phyloP scores from a whole-genome alignment of 2,888 invertebrate genomes.

The Pristionchus entomophagus region DNA sequence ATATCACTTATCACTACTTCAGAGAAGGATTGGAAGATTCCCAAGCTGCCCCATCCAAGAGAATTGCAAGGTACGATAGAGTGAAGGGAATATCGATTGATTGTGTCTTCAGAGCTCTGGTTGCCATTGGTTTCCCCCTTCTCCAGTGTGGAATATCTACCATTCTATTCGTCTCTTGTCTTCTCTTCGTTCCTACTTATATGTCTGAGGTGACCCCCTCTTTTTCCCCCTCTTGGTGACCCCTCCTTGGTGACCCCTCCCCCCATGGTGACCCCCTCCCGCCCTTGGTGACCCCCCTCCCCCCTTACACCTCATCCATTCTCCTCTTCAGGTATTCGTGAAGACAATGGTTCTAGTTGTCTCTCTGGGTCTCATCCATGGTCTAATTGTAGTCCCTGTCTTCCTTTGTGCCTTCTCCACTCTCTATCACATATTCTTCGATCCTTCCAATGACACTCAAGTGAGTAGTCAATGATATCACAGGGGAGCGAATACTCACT shows the following conservation, averaged over 20 bases:
- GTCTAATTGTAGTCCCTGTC: slow-evolving; percentile 69
- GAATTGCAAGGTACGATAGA: slow-evolving; percentile 58
- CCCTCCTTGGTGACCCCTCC: no score
- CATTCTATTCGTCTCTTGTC: slow-evolving; percentile 67
- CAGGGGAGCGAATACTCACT: neutral
- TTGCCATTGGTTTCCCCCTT: slow-evolving; percentile 71
- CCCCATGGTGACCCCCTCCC: neutral
- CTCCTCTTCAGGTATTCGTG: slow-evolving; percentile 66
- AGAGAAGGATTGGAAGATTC: slow-evolving; percentile 66
- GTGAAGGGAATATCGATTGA: neutral
- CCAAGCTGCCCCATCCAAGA: slow-evolving; percentile 57
- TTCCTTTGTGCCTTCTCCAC: slow-evolving; percentile 70
- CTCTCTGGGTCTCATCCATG: slow-evolving; percentile 69
- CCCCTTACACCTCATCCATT: neutral
- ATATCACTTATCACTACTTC: slow-evolving; percentile 73
- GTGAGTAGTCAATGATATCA: slow-evolving; percentile 22
- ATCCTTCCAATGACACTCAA: slow-evolving; percentile 39
- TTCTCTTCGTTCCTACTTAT: slow-evolving; percentile 70
- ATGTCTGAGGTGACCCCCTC: slow-evolving; percentile 65
- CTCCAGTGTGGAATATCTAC: slow-evolving; percentile 72
- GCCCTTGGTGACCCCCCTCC: neutral
- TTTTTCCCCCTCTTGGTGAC: neutral
- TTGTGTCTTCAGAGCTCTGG: slow-evolving; percentile 58
- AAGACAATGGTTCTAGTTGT: slow-evolving; percentile 74
- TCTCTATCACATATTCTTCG: slow-evolving; percentile 52